Evolutionary conservation across 2,797 vertebrate genomes (phyloP), one percentile per base, ranked within the genome.

Genomic region (Pteropus rufus): DNA sequence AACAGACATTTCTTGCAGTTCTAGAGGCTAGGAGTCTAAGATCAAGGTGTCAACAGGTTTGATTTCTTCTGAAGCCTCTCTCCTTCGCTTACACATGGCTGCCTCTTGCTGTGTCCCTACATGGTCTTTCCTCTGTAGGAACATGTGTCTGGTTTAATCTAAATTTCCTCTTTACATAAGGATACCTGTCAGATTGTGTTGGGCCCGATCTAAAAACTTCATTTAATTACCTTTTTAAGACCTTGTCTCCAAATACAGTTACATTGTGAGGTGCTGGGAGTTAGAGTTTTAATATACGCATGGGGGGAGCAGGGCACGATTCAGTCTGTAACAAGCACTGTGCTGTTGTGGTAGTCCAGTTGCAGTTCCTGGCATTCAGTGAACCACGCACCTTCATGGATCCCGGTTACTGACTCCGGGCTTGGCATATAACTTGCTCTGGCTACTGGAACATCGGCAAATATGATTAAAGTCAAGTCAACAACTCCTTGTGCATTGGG

Each of bases 221-320:
- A 10, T 84, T 75, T 85, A 39, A 70, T 18, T 60, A 67, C 15
- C 36, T 81, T 95, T 44, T 58, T 29, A 79, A 83, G 54, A 34
- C 3, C 6, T 52, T 67, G 3, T 58, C 46, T 79, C 64, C 62
- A 67, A 85, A 62, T 41, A 60, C 5, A 3, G 34, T 41, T 65
- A 84, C 39, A 21, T 81, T 46, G 82, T 23, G 1, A 46, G 18
- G 11, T 54, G 26, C 24, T 16, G 10, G 26, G 10, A 3, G 15
- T 86, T 69, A 93, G 15, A 31, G 16, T 1, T 84, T 49, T 34
- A 84, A 75, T 26, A 39, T 7, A 60, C 14, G 34, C 34, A 34
- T 34, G 34, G 34, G 34, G 34, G 34, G 34, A 34, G 34, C 2
- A 36, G 3, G 39, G 26, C 1, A 18, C 10, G n/a, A 9, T 64